Base-by-base conservation (phyloP, 2,888 invertebrate species). In the Bursaphelenchus okinawaensis region DNA sequence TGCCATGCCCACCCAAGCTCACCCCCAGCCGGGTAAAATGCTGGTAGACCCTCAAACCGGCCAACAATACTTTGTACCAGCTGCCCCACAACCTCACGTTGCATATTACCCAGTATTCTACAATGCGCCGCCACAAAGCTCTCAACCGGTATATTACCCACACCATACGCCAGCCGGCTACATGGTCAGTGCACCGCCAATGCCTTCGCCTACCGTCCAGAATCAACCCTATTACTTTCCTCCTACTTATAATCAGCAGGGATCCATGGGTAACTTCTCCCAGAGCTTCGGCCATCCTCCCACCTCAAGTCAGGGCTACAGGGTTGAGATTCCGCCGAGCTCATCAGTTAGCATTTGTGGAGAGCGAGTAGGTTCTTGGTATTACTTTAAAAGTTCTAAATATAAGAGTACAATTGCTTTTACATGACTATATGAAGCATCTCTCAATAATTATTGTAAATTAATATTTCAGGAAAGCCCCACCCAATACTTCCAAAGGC, bases 1-100 rank as follows among this genome's bases (percentile, higher is more conserved):
- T 54, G 26, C 26, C 28, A 19, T 50, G 51, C 50, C 60, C 4
- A 40, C 16, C 40, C 28, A 20, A 26, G 27, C 57, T 1, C 57
- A 56, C 29, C 52, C 60, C 9, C 60, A 59, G 19, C 60, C 31
- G 12, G 60, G 60, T 12, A 59, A 70, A 51, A 67, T 72, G 59
- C 63, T 72, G 1, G 67, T 72, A 22, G 73, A 72, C 55, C 73
- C 73, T 16, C 57, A 59, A 19, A 72, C 73, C 16, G 73, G 73
- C 7, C 73, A 72, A 50, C 73, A 70, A 12, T 71, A 73, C 31
- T 70, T 62, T 40, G 65, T 71, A 4, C 72, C 71, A 4, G 54
- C 66, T 19, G 59, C 55, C 16, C 65, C 69, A 20, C 68, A 60
- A 20, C 62, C 72, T 8, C 55, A 51, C 7, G 59, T 71, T 19